Evolutionary conservation across 2,888 invertebrate genomes (phyloP), one percentile per base, ranked within the genome.

Genomic region (Parnassius glacialis): DNA sequence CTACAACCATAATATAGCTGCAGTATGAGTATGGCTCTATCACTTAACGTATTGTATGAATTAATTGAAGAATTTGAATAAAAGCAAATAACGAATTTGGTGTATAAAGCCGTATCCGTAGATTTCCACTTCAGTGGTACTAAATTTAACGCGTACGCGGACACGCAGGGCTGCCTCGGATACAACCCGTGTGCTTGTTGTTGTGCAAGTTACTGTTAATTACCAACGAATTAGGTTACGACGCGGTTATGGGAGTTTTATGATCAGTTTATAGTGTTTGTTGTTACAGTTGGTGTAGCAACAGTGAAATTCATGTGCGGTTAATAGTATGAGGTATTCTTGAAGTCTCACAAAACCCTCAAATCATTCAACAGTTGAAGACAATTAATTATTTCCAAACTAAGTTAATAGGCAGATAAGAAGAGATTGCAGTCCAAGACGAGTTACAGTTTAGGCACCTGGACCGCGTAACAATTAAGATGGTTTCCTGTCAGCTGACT

Each of bases 131-230:
- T 68, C 63, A 61, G 61, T 63, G 67, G 67, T 66, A 72, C 70
- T 72, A 76, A 79, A 81, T 78, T 78, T 81, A 80, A 70, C 68
- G 61, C 70, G 65, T 68, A 69, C 70, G 63, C 66, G 10, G 55
- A 54, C 9, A 20, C 13, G 52, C 64, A 63, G 63, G 63, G 63
- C 63, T 63, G 54, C 59, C 57, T 50, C 56, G 45, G 53, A 41
- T 20, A n/a, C 48, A 25, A 20, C 59, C 45, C 54, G 51, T 62
- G 13, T 16, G 48, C 12, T 34, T 43, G 54, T 43, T 54, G 52
- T 63, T 64, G 68, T 65, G 68, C 48, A 64, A 64, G 65, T 34
- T 34, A 7, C 16, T 11, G 62, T 54, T 63, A 55, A 58, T 58
- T 54, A 47, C 59, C 10, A 34, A 50, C 43, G 43, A 65, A 65